Conservation (phyloP, 2,113 vertebrate genomes). For the Scopus umbretta region DNA sequence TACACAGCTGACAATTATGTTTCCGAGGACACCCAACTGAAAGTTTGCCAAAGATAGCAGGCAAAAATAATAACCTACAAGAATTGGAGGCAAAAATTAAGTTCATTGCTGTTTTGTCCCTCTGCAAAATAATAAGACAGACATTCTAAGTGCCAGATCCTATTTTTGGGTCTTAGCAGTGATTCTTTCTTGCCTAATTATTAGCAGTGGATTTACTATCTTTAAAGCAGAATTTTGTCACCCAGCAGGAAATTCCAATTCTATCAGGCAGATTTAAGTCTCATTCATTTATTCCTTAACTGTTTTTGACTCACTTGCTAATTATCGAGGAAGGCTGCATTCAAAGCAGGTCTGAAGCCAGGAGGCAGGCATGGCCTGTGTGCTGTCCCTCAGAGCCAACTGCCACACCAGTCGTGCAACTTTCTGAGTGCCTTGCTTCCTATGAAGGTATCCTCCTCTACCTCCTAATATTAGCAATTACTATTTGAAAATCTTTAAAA, state of each 20-base stretch:
- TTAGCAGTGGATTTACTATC: constrained; percentile 19
- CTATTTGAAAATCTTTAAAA: background rate
- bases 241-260: constrained; percentile 30
- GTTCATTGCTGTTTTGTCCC: background rate
- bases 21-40: background rate
- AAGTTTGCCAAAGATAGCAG: background rate
- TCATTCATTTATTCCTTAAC: background rate
- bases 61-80: background rate
- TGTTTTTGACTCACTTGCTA: background rate
- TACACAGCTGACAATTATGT: background rate
- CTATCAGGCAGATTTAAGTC: background rate
- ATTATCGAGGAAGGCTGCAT: background rate
- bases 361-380: background rate
- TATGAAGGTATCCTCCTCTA: background rate
- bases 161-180: background rate
- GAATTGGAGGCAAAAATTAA: background rate
- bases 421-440: background rate
- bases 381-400: background rate
- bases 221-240: constrained; percentile 40
- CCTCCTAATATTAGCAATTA: background rate
- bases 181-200: constrained; percentile 18
- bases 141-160: background rate
- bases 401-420: background rate
- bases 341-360: background rate
- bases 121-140: background rate